phyloP scores from a whole-genome alignment of 2,113 vertebrate species.

The Sander lucioperca region DNA sequence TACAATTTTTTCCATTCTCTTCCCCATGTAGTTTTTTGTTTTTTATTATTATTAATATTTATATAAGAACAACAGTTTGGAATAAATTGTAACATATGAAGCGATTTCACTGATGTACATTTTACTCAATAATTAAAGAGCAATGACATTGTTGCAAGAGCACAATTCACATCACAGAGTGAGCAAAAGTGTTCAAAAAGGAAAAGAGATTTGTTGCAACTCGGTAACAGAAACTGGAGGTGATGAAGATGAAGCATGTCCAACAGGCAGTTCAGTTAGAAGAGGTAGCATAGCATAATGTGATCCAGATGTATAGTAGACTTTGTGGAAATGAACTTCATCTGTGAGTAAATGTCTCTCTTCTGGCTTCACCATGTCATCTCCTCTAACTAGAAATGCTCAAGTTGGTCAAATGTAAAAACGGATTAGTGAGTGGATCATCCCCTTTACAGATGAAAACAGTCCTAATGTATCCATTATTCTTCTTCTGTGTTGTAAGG shows the following conservation, averaged over 20 bases:
- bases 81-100: not conserved
- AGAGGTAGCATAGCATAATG: not conserved
- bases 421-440: not conserved
- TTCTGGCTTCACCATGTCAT: not conserved
- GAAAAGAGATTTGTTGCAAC: not conserved
- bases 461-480: not conserved
- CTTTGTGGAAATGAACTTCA: not conserved
- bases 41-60: not conserved
- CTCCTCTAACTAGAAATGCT: not conserved
- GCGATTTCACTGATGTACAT: not conserved
- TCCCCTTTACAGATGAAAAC: not conserved
- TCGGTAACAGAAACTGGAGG: not conserved
- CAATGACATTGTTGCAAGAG: not conserved
- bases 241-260: not conserved
- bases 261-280: constrained; percentile 1
- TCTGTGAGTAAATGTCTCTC: not conserved
- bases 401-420: not conserved
- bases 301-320: not conserved
- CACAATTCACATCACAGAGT: not conserved
- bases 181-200: not conserved
- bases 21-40: not conserved
- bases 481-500: not conserved
- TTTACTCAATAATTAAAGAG: no score
- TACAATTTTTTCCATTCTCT: not conserved
- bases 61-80: not conserved